Evolutionary conservation across 2,113 vertebrate genomes (phyloP).

Genomic region (Butorides virescens): DNA sequence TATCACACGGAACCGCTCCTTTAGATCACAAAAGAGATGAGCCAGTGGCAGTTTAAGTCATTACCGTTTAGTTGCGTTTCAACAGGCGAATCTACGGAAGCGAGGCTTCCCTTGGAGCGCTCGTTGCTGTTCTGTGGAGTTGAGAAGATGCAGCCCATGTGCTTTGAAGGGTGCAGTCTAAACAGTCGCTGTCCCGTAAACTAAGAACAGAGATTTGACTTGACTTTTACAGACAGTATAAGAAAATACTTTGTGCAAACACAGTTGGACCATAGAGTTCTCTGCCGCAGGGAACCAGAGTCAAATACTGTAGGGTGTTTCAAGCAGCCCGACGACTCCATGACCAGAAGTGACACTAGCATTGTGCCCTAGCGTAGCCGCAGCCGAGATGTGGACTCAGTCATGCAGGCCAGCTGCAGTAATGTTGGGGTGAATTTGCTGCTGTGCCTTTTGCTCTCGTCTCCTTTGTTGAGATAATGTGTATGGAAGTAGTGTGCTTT

Average conservation of each 20-base stretch:
- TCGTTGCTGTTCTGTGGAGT: background rate
- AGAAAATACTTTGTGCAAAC: background rate
- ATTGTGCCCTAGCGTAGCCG: background rate
- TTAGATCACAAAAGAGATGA: background rate
- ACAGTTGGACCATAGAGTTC: background rate
- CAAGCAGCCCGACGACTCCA: background rate
- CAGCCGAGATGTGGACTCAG: background rate
- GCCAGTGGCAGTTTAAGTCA: background rate
- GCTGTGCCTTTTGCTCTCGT: background rate
- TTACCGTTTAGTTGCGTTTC: background rate
- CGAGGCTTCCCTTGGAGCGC: background rate
- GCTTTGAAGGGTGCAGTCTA: background rate
- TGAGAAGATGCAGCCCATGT: background rate
- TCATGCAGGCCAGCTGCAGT: rapidly evolving
- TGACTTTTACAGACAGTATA: background rate
- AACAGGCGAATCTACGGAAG: background rate
- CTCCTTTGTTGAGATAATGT: background rate
- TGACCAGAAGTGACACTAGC: background rate
- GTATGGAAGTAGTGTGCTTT: background rate
- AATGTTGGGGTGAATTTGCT: background rate
- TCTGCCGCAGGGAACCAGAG: background rate
- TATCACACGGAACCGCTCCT: rapidly evolving
- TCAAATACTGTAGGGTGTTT: background rate
- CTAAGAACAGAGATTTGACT: background rate
- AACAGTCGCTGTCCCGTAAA: background rate